Evolutionary conservation across 2,113 vertebrate genomes (phyloP).

Genomic region (Apteryx owenii): DNA sequence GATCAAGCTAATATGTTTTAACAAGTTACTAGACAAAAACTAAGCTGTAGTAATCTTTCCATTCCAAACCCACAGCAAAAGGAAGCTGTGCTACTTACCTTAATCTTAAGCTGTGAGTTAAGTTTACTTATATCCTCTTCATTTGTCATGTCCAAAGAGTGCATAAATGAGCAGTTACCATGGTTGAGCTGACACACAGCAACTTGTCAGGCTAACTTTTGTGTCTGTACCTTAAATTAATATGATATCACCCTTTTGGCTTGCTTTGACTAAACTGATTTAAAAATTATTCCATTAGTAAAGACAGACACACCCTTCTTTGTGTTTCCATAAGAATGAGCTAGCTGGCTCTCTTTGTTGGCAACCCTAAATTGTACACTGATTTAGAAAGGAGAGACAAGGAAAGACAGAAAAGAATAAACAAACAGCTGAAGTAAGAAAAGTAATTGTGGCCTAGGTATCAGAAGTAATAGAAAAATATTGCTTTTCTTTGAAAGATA

Average conservation of each 20-base stretch:
- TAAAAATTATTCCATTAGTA: neutral
- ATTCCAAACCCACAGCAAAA: neutral
- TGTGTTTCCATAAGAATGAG: neutral
- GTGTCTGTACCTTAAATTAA: neutral
- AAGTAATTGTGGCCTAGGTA: neutral
- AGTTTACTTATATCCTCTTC: neutral
- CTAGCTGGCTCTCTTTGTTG: neutral
- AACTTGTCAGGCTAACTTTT: neutral
- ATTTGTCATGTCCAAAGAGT: neutral
- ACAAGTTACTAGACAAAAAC: neutral
- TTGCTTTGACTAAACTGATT: neutral
- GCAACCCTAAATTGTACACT: neutral
- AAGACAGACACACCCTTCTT: neutral
- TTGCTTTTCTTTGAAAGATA: neutral
- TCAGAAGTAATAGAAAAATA: neutral
- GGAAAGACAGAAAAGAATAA: neutral
- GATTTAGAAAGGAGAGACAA: neutral
- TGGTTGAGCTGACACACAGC: accelerated
- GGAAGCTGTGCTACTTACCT: neutral
- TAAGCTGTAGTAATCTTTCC: neutral
- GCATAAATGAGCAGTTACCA: neutral
- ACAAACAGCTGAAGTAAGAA: neutral
- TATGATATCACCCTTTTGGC: neutral
- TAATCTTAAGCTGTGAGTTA: neutral
- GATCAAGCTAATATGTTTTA: neutral